Evolutionary conservation across 2,888 invertebrate genomes (phyloP).

Genomic region (Hirtodrosophila confusa): DNA sequence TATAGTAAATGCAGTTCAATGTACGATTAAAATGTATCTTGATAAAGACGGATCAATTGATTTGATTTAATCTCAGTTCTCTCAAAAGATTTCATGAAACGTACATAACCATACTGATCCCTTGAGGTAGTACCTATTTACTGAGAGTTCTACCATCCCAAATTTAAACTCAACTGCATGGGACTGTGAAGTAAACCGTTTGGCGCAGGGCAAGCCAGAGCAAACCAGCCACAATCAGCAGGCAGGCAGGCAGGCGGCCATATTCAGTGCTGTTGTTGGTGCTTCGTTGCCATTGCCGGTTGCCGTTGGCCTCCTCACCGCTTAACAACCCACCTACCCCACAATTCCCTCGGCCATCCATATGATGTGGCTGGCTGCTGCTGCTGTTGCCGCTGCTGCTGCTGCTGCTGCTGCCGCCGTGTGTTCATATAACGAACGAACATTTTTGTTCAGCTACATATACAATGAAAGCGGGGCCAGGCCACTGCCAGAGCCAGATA

Average conservation of each 20-base stretch:
- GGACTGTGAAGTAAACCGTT: slow-evolving; percentile 28
- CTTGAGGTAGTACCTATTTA: background rate
- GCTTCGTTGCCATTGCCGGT: slow-evolving; percentile 53
- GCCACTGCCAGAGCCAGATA: slow-evolving; percentile 40
- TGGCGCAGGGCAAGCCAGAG: slow-evolving; percentile 47
- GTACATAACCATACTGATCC: background rate
- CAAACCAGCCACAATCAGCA: slow-evolving; percentile 58
- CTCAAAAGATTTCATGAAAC: no score
- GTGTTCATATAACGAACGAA: slow-evolving; percentile 75
- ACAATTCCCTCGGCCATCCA: slow-evolving; percentile 25
- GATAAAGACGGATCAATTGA: no score
- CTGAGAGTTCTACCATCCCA: slow-evolving; percentile 7
- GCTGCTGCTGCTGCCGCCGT: slow-evolving; percentile 46
- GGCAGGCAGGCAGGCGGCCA: slow-evolving; percentile 54
- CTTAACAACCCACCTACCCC: slow-evolving; percentile 4
- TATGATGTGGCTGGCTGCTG: slow-evolving; percentile 38
- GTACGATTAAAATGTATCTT: no score
- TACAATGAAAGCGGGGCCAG: slow-evolving; percentile 43
- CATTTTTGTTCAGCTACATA: slow-evolving; percentile 63
- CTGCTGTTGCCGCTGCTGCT: slow-evolving; percentile 17
- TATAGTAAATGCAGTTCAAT: no score
- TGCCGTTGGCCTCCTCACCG: slow-evolving; percentile 31
- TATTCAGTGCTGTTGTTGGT: slow-evolving; percentile 61
- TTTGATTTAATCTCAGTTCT: no score
- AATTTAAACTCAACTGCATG: slow-evolving; percentile 16